A percentile compares a stretch with the other conserved stretches of the same genome.
phyloP scores from a whole-genome alignment of 2,888 invertebrate species.

The Drosophila mayaguana region DNA sequence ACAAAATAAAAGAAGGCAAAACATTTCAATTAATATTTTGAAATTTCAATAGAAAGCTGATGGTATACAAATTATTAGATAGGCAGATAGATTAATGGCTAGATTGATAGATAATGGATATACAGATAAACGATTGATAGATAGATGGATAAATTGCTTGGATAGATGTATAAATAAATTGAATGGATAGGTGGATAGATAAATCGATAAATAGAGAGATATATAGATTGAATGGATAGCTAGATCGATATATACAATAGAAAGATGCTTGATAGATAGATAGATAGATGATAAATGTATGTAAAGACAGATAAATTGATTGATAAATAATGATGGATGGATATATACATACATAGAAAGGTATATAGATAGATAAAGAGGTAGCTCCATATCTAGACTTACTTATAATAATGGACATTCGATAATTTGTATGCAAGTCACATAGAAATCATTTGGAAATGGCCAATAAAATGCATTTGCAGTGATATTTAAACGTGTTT shows the following conservation, averaged over 20 bases:
- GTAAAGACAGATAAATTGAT: neutral
- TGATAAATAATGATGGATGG: neutral
- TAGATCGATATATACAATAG: too few relatives aligned
- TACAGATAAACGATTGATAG: neutral
- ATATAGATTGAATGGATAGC: neutral
- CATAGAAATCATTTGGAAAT: neutral
- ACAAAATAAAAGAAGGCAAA: neutral
- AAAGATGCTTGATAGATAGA: too few relatives aligned
- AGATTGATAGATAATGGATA: neutral
- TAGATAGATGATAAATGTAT: neutral
- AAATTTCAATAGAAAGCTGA: neutral
- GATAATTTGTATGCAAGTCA: neutral
- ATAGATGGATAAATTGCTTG: neutral
- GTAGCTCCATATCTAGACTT: neutral
- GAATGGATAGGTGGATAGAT: neutral
- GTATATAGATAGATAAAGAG: neutral
- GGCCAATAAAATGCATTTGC: constrained; percentile 3
- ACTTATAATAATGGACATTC: too few relatives aligned
- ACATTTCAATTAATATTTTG: neutral
- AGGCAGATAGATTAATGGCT: neutral
- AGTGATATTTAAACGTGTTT: constrained; percentile 8
- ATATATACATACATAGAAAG: neutral
- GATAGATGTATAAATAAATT: neutral
- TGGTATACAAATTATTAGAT: neutral
- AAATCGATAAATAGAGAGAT: neutral